A percentile compares a stretch with the other conserved stretches of the same genome.
Evolutionary conservation across 2,888 invertebrate genomes (phyloP).

Genomic region (Drosophila paranaensis): DNA sequence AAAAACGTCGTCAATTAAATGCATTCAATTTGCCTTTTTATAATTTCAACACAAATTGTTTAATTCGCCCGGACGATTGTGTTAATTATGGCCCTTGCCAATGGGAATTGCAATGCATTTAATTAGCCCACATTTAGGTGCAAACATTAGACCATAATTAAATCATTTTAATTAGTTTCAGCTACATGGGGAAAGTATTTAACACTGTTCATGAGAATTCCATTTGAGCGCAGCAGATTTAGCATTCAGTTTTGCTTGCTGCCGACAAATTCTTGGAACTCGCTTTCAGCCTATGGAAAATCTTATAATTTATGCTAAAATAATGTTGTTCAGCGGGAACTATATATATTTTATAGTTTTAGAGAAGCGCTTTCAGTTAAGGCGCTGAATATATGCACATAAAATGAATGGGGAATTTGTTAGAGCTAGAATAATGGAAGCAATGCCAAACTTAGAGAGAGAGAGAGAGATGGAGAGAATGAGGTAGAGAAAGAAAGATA

Average conservation of each 20-base stretch:
- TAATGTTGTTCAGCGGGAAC: neutral
- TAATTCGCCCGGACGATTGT: slow-evolving; percentile 26
- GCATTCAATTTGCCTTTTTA: slow-evolving; percentile 36
- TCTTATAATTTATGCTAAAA: neutral
- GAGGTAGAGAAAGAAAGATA: no score
- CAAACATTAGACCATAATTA: neutral
- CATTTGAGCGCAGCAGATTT: neutral
- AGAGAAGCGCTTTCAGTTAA: neutral
- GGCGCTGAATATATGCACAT: neutral
- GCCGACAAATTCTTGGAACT: neutral
- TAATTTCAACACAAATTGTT: slow-evolving; percentile 44
- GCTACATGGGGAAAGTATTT: neutral
- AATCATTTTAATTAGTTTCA: neutral
- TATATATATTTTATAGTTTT: neutral
- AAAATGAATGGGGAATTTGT: neutral
- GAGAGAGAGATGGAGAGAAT: no score
- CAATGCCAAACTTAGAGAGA: no score
- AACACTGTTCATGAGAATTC: neutral
- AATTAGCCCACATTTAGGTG: neutral
- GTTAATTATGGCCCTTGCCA: slow-evolving; percentile 7
- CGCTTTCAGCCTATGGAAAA: neutral
- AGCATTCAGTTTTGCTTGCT: neutral
- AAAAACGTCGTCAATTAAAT: slow-evolving; percentile 12
- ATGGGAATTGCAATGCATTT: slow-evolving; percentile 9
- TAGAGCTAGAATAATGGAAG: no score